Base-by-base conservation (phyloP, 2,888 invertebrate species). In the Parasteatoda lunata region DNA sequence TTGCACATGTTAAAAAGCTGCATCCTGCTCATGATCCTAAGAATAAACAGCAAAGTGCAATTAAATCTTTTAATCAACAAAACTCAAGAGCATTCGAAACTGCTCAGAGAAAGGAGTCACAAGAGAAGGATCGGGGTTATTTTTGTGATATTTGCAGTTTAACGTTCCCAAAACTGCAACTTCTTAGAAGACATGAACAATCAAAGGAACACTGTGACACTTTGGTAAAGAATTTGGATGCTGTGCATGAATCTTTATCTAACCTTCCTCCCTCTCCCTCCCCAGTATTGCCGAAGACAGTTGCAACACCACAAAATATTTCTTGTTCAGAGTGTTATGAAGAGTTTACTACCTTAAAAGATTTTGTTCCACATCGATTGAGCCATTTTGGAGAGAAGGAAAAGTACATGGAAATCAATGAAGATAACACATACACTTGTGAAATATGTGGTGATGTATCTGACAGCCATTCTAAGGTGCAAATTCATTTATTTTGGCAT, bases 401-500 rank as follows among this genome's bases (percentile, higher is more conserved):
- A 15, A 84, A 72, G 30, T 82, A 88, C 71, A 48, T 83, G 47
- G 73, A 83, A 49, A 88, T 83, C 7, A 73, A 47, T 69, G 84
- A 84, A 8, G 11, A 66, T 4, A 81, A 88, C 71, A 64, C 68
- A 3, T 88, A 88, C 51, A 72, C 71, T 13, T 88, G 88, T 80
- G 88, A 88, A 69, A 73, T 88, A 51, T 88, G 88, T 84, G 68
- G 72, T 49, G 78, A 88, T 15, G 64, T 80, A 47, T 68, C 79
- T 8, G 70, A 84, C n/a, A 77, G 65, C 52, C 84, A 80, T 68
- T 78, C 81, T 3, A 80, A 79, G 65, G 80, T 84, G 5, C 84
- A 88, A 30, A 48, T 80, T 8, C 88, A 88, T 77, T 88, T 88
- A 71, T 80, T 88, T 54, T 80, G 84, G 77, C 88, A 88, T 65